Evolutionary conservation across 1,140 invertebrate species (phyloP), one percentile per base, ranked within the genome.

Genomic region (Eueides isabella): DNA sequence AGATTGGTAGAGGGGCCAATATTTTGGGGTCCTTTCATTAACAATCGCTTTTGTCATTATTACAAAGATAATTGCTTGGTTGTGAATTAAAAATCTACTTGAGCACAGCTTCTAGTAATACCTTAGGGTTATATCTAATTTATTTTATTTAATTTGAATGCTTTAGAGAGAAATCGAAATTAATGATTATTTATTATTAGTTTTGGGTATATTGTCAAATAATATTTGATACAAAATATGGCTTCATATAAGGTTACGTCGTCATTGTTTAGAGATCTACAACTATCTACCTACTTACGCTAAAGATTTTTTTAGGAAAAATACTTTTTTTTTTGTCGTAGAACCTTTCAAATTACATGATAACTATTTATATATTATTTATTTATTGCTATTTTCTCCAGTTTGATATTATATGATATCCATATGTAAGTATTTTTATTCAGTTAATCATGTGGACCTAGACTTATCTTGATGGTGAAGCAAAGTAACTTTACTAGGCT

Each of bases 61-160:
- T 26, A 68, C 33, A 68, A 41, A 68, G 72, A 74, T 68, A 74
- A 74, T 63, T 67, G 66, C 66, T 33, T 44, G 5, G 48, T 74
- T 70, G 28, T 9, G 35, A 67, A 44, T 41, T 6, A 67, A 55
- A 67, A 23, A 33, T 29, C 35, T 16, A 41, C 31, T 38, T 67
- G 33, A 41, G 16, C 44, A 33, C 48, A 0, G 19, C 19, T 23
- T 55, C 23, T 55, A 23, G 26, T 55, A 55, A 55, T 55, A 55
- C 23, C 5, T 55, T 7, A 12, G 48, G 19, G 48, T 55, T 26
- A 55, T 26, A 26, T 55, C 3, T 55, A 55, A 55, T 55, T 55
- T 55, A 55, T 11, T 7, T 12, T 23, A 23, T 23, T 44, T 55
- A 55, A 23, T 55, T 55, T 11, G 19, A 19, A 23, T 55, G 2